Evolutionary conservation across 2,888 invertebrate species (phyloP), one percentile per base, ranked within the genome.

Genomic region (Cheilosia soror): DNA sequence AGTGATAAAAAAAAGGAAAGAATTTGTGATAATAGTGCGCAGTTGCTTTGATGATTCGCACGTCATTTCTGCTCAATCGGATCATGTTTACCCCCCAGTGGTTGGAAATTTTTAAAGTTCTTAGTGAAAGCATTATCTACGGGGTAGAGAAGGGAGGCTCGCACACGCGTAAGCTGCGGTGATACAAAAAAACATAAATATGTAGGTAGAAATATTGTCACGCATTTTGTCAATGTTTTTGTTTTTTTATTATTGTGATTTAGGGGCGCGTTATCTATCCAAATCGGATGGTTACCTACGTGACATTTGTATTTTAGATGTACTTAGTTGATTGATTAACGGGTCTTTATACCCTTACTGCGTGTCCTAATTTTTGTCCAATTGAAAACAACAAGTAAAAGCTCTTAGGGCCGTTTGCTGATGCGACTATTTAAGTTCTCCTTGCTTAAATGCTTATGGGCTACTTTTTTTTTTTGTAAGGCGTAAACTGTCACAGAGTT

Each of bases 1-100:
- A 25, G 20, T 42, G 15, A 44, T 37, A 57, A 65, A 33, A 53
- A 73, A 55, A 65, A 33, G 9, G 40, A 33, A 58, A 37, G 13
- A 40, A 47, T 42, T 65, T 49, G 63, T 65, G 73, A 73, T 44
- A 33, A 44, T 47, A 20, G 27, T 27, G 55, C 63, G 73, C 40
- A 31, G 25, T 51, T 51, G 40, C 49, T 37, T 33, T 31, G 42
- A 9, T 25, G 51, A 49, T 25, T 53, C 2, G 25, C 31, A 7
- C 33, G 44, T 47, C 33, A 57, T 42, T 5, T 7, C 44, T 31
- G 31, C 37, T 49, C 44, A 42, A 51, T 53, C 53, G 53, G 62
- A 62, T 53, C 62, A 33, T 62, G 53, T 72, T 44, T 47, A 55
- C 47, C 51, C 62, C 37, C 31, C 13, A 27, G 58, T 7, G 58